These are phyloP conservation scores for Perognathus longimembris DNA, from an alignment of 2,113 vertebrate species.

Conservation along the genomic window DNA sequence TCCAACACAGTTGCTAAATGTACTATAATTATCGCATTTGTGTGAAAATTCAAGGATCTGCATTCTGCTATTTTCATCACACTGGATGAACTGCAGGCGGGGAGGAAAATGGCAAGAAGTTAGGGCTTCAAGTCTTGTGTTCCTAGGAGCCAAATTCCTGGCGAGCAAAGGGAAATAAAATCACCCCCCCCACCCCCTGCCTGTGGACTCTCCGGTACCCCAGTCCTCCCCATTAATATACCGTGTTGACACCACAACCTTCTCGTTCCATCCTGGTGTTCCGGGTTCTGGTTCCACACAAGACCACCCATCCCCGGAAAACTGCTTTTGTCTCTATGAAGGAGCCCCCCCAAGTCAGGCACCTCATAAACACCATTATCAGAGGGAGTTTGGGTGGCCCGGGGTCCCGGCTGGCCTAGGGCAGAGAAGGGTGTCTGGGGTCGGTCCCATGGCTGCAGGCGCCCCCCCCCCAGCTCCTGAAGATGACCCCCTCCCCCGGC, in stretches of 20 bases:
- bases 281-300: background rate
- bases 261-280: background rate
- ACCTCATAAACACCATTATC: background rate
- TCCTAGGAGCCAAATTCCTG: background rate
- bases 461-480: background rate
- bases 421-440: background rate
- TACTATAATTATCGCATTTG: conserved; percentile 71
- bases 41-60: conserved; percentile 71
- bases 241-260: background rate
- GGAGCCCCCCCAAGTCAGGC: background rate
- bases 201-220: background rate
- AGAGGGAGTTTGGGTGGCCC: background rate
- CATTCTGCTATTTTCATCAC: conserved; percentile 74
- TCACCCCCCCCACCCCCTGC: background rate
- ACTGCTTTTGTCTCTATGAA: conserved; percentile 60
- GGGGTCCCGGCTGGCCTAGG: background rate
- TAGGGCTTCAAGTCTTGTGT: background rate
- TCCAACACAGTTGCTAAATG: conserved; percentile 61
- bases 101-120: conserved; percentile 54
- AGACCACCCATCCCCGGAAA: background rate
- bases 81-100: background rate
- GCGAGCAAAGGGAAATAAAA: background rate
- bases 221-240: background rate
- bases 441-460: background rate
- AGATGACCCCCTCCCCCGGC: background rate